A percentile compares a stretch with the other conserved stretches of the same genome.
Conservation (phyloP, 2,888 invertebrate genomes). For the Ischnus inquisitorius region DNA sequence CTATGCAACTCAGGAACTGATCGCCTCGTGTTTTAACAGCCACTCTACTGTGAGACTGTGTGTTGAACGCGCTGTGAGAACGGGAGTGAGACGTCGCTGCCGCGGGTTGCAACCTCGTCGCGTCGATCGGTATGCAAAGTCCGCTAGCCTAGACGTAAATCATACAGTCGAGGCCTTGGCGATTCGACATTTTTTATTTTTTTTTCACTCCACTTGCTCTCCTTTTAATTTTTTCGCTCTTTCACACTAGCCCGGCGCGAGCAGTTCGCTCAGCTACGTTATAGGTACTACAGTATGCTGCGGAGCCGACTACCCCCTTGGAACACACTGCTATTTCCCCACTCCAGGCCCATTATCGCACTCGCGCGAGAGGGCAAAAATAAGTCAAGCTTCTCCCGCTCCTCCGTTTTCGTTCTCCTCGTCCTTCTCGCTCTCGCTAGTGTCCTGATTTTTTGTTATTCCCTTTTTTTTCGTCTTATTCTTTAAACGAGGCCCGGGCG, state of each 20-base stretch:
- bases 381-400: constrained; percentile 72
- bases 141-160: constrained; percentile 79
- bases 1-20: constrained; percentile 55
- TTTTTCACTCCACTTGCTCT: constrained; percentile 24
- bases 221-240: constrained; percentile 24
- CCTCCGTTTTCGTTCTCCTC: constrained; percentile 11
- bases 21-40: constrained; percentile 45
- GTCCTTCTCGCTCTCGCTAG: constrained; percentile 24
- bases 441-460: constrained; percentile 8
- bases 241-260: constrained; percentile 1
- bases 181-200: constrained; percentile 68
- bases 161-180: constrained; percentile 74
- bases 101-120: constrained; percentile 54
- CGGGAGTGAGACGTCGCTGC: neutral
- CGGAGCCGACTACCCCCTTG: constrained; percentile 48
- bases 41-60: constrained; percentile 10
- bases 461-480: constrained; percentile 44
- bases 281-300: constrained; percentile 6
- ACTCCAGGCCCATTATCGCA: constrained; percentile 83
- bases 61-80: constrained; percentile 33
- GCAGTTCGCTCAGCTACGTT: constrained; percentile 34
- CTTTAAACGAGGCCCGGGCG: constrained; percentile 84
- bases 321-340: constrained; percentile 53
- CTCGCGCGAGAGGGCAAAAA: constrained; percentile 77
- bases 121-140: constrained; percentile 80